Evolutionary conservation across 2,888 invertebrate species (phyloP).

Genomic region (Drosophila sordidapex): DNA sequence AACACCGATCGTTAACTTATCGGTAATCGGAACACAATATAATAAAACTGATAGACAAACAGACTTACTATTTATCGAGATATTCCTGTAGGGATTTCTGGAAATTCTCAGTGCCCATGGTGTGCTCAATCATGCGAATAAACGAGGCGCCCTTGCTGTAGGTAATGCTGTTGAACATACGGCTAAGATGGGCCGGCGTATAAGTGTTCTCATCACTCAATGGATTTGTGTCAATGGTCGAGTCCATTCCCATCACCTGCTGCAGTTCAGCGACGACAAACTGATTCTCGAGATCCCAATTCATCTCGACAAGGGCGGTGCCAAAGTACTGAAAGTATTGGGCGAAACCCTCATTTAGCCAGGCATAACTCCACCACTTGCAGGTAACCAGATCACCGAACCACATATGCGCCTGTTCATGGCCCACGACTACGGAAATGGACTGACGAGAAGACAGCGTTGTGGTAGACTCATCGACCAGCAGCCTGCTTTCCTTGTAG

Average conservation of each 20-base stretch:
- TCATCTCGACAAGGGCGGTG: slow-evolving; percentile 85
- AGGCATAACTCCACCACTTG: slow-evolving; percentile 87
- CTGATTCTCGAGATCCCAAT: slow-evolving; percentile 89
- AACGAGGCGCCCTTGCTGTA: slow-evolving; percentile 89
- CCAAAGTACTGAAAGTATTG: slow-evolving; percentile 90
- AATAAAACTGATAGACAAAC: background rate
- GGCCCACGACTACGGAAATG: slow-evolving; percentile 87
- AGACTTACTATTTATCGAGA: slow-evolving; percentile 83
- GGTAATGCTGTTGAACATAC: slow-evolving; percentile 88
- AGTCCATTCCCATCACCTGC: slow-evolving; percentile 87
- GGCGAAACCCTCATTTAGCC: slow-evolving; percentile 89
- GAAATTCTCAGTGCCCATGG: slow-evolving; percentile 86
- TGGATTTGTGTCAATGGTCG: slow-evolving; percentile 87
- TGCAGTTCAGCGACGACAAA: slow-evolving; percentile 90
- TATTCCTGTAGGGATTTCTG: slow-evolving; percentile 86
- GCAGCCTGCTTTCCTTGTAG: slow-evolving; percentile 90
- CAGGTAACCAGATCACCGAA: slow-evolving; percentile 88
- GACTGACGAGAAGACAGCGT: slow-evolving; percentile 87
- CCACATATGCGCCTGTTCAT: slow-evolving; percentile 88
- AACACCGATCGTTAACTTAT: background rate
- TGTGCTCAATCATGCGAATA: slow-evolving; percentile 89
- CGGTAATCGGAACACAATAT: background rate
- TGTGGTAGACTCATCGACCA: slow-evolving; percentile 88
- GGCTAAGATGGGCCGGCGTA: slow-evolving; percentile 87
- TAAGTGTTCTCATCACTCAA: slow-evolving; percentile 87